Conservation (phyloP, 2,113 vertebrate genomes). For the Polypterus senegalus region DNA sequence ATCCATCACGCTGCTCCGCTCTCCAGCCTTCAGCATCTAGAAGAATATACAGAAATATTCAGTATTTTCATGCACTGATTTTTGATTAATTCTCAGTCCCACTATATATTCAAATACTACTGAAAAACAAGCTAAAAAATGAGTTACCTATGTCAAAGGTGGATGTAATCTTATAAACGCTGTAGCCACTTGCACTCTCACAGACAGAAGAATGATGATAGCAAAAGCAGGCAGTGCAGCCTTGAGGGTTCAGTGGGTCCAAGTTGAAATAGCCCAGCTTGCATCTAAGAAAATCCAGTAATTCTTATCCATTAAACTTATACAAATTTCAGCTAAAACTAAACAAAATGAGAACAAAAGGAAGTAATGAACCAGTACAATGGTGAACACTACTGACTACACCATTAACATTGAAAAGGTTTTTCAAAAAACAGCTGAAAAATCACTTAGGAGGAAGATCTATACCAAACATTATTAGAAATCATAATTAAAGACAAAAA, state of each 20-base stretch:
- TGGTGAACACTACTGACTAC: no score
- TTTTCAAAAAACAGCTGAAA: no score
- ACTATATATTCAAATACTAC: neutral
- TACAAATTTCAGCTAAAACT: no score
- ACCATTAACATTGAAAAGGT: no score
- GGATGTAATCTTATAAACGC: slow-evolving; percentile 55
- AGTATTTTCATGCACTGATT: neutral
- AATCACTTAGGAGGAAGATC: no score
- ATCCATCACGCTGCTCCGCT: slow-evolving; percentile 70
- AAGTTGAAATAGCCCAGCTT: slow-evolving; percentile 91
- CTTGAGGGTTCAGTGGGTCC: slow-evolving; percentile 65
- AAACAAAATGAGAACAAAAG: no score
- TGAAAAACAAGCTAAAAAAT: slow-evolving; percentile 3
- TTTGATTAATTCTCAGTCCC: neutral
- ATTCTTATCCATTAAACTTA: no score
- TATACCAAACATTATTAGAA: no score
- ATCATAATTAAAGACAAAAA: no score
- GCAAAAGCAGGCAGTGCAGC: slow-evolving; percentile 91
- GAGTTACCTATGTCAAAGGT: slow-evolving; percentile 61
- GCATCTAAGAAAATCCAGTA: slow-evolving; percentile 49
- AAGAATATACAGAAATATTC: slow-evolving; percentile 3
- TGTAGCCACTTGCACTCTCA: slow-evolving; percentile 64
- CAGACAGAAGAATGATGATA: slow-evolving; percentile 93
- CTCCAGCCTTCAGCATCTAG: slow-evolving; percentile 74
- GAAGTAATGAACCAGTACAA: no score